Evolutionary conservation across 2,113 vertebrate genomes (phyloP).

Genomic region (Callionymus lyra): DNA sequence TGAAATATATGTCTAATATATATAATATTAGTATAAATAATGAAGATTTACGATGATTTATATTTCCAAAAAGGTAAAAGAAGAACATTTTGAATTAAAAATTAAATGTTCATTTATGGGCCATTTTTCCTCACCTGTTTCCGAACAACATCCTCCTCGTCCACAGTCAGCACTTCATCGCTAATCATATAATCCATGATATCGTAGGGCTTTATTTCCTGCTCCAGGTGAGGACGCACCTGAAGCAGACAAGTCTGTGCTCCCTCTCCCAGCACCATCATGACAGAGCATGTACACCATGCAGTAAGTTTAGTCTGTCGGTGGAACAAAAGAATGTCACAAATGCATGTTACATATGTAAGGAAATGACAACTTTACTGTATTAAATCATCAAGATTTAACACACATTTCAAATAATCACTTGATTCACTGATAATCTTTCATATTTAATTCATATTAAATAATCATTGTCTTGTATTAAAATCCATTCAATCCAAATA

Average conservation of each 20-base stretch:
- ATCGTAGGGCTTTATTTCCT: conserved; percentile 82
- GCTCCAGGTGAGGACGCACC: conserved; percentile 71
- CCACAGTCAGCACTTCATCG: conserved; percentile 71
- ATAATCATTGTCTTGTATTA: too few relatives aligned
- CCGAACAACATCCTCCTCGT: conserved; percentile 80
- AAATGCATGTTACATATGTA: too few relatives aligned
- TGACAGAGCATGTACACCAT: conserved; percentile 18
- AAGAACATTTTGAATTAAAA: too few relatives aligned
- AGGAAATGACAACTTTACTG: background rate
- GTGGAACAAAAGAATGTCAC: conserved; percentile 25
- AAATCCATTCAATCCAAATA: too few relatives aligned
- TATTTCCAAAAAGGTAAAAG: too few relatives aligned
- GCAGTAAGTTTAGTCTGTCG: background rate
- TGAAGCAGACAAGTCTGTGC: conserved; percentile 78
- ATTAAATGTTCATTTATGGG: too few relatives aligned
- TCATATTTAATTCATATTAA: too few relatives aligned
- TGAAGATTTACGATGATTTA: too few relatives aligned
- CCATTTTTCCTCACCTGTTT: conserved; percentile 62
- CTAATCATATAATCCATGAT: conserved; percentile 91
- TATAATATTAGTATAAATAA: too few relatives aligned
- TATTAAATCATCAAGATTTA: background rate
- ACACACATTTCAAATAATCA: too few relatives aligned
- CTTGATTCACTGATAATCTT: too few relatives aligned
- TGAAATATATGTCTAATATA: too few relatives aligned
- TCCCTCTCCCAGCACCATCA: conserved; percentile 73